Percentiles rank a stretch among this genome's conserved stretches.
phyloP scores from a whole-genome alignment of 2,797 vertebrate genomes.

The Malurus leucopterus region DNA sequence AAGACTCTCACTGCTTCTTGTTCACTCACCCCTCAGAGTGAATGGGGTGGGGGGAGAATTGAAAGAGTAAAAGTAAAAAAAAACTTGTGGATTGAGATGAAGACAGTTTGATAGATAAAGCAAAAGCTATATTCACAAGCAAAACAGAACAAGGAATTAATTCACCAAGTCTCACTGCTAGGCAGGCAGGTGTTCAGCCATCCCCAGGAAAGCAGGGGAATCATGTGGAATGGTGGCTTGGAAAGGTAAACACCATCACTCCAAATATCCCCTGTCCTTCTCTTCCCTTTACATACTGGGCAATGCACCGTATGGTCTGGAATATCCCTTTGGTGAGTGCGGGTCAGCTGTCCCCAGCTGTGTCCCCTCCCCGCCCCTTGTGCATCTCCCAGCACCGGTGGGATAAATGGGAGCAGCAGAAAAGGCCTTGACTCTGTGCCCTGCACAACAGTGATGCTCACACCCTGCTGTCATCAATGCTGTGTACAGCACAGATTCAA shows the following conservation, averaged over 20 bases:
- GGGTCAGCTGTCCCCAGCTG: not conserved
- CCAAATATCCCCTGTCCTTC: fast-evolving
- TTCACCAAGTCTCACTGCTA: not conserved
- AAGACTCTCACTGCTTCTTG: fast-evolving
- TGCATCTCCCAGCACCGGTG: not conserved
- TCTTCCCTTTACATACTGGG: not conserved
- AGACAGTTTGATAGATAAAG: not conserved
- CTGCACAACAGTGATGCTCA: fast-evolving
- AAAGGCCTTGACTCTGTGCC: no score
- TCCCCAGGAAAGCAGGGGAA: not conserved
- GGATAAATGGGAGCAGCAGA: not conserved
- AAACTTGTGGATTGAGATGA: not conserved
- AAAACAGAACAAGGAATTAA: not conserved
- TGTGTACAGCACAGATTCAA: not conserved
- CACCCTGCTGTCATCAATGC: not conserved
- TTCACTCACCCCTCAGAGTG: not conserved
- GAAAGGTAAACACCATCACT: not conserved
- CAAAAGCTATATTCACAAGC: not conserved
- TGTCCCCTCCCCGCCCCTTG: no score
- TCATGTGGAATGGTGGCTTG: fast-evolving
- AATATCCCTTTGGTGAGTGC: not conserved
- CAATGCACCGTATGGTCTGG: fast-evolving
- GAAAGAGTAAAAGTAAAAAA: not conserved
- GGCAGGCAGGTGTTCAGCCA: not conserved
- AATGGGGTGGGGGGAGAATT: not conserved